Evolutionary conservation across 2,888 invertebrate species (phyloP), one percentile per base, ranked within the genome.

Genomic region (Drosophila melanosoma): DNA sequence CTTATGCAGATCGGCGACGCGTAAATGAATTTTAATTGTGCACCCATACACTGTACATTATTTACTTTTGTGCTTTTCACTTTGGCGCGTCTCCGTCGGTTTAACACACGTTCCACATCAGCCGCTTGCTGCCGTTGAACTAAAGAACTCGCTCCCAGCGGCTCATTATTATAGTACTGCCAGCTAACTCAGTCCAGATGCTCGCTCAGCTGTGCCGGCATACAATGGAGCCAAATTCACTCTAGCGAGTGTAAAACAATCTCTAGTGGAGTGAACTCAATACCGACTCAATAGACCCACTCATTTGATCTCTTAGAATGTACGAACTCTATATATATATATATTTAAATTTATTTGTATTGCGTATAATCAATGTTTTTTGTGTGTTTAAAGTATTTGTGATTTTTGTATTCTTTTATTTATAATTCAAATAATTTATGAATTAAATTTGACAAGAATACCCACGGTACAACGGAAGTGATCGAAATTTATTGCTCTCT

Each of bases 1-100:
- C 85, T 89, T 85, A 85, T 85, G 90, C 90, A 85, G 88, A 89
- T 89, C 87, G 71, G 71, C 69, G 40, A 68, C 53, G 70, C 90
- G 88, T 89, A 74, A 83, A 82, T 89, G 84, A 74, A 85, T 76
- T 89, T 87, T 76, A 89, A 89, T 87, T 84, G 76, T 81, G 61
- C 71, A 71, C 67, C 65, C 74, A 67, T 70, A 66, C 84, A 68
- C 65, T 75, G 57, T 79, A 74, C 69, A 76, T 82, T 82, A 79
- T 83, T 74, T 87, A 87, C 87, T 83, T 87, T 69, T 70, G 79
- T 72, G 58, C 57, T 76, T 73, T 86, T 67, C 75, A 74, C 76
- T 80, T 76, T 67, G 51, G 54, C 64, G 69, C 71, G 67, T 48
- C 61, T 62, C 45, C 63, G 35, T 49, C 57, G 33, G 29, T 53